Evolutionary conservation across 2,888 invertebrate genomes (phyloP).

Genomic region (Pammene fasciana): DNA sequence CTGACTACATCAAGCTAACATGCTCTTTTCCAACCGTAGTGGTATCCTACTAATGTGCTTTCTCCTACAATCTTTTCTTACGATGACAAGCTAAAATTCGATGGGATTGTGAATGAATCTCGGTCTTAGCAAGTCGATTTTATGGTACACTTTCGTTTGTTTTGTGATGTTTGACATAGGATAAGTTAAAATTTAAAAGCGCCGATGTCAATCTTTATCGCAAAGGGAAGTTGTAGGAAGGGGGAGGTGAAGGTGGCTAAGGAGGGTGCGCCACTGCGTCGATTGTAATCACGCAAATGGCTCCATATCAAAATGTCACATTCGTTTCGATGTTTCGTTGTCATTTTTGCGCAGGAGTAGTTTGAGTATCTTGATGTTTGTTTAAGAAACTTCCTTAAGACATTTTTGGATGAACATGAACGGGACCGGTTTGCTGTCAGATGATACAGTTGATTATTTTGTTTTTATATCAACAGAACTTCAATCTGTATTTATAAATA

Average conservation of each 20-base stretch:
- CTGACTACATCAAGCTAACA: constrained; percentile 71
- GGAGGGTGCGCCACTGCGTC: constrained; percentile 79
- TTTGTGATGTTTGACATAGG: constrained; percentile 61
- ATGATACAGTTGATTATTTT: constrained; percentile 13
- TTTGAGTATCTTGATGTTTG: constrained; percentile 45
- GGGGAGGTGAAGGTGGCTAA: constrained; percentile 58
- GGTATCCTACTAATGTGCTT: constrained; percentile 81
- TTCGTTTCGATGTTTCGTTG: constrained; percentile 73
- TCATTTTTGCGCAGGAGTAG: constrained; percentile 66
- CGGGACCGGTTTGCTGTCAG: constrained; percentile 23
- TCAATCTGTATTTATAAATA: neutral
- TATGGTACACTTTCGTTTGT: constrained; percentile 62
- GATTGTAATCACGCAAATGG: constrained; percentile 83
- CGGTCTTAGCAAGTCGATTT: constrained; percentile 53
- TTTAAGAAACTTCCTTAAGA: constrained; percentile 39
- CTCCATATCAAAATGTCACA: constrained; percentile 80
- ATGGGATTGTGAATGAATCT: constrained; percentile 51
- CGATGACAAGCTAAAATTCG: constrained; percentile 77
- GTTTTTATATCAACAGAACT: neutral
- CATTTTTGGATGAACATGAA: constrained; percentile 15
- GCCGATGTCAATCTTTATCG: constrained; percentile 82
- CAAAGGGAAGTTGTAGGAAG: constrained; percentile 75
- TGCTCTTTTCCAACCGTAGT: constrained; percentile 75
- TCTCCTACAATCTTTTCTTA: constrained; percentile 80
- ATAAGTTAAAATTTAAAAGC: constrained; percentile 76